phyloP scores from a whole-genome alignment of 2,797 vertebrate genomes.

The Pelobates cultripes region DNA sequence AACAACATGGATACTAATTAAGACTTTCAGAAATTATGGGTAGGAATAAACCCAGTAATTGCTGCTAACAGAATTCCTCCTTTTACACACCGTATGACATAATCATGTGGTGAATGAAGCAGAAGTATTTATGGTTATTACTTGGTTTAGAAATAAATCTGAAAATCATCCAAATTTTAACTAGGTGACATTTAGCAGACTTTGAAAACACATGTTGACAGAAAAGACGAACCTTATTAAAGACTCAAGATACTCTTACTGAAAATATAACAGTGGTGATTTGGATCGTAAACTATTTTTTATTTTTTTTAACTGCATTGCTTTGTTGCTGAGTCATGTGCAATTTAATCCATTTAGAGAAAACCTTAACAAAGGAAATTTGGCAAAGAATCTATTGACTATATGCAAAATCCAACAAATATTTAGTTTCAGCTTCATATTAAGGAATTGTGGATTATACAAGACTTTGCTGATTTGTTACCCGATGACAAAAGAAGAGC shows the following conservation, averaged over 20 bases:
- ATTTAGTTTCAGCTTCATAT: constrained; percentile 1
- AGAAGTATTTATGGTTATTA: background rate
- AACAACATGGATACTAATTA: background rate
- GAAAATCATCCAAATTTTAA: background rate
- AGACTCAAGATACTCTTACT: background rate
- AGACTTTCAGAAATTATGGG: background rate
- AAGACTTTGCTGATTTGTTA: background rate
- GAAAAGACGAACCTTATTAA: background rate
- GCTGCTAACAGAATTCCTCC: background rate
- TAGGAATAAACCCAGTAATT: background rate
- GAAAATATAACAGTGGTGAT: background rate
- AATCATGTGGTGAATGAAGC: background rate
- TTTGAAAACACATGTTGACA: background rate
- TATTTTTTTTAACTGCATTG: background rate
- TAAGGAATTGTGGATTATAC: constrained; percentile 2
- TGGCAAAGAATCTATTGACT: constrained; percentile 8
- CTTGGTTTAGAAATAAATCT: background rate
- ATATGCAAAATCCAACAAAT: constrained; percentile 15
- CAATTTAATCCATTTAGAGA: background rate
- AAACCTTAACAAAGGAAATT: background rate
- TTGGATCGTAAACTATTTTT: background rate
- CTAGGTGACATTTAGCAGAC: background rate
- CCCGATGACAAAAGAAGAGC: background rate
- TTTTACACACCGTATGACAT: background rate
- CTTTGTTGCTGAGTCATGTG: constrained; percentile 5